phyloP scores from a whole-genome alignment of 2,888 invertebrate genomes.

The Andrena fulva region DNA sequence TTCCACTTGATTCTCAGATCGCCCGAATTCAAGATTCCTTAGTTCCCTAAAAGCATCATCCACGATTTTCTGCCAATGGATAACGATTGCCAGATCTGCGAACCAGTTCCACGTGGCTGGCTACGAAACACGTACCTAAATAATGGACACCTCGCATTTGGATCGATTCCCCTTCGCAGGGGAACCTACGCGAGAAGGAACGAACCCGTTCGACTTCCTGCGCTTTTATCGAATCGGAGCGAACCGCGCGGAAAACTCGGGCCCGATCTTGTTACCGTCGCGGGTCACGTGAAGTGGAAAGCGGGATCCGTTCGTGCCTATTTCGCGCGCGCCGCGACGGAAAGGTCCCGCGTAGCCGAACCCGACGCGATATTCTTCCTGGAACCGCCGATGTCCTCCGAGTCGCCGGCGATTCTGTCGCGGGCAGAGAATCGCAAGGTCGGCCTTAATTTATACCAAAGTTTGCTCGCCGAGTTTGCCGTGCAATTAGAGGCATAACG shows the following conservation, averaged over 20 bases:
- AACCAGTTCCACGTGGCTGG: slow-evolving; percentile 34
- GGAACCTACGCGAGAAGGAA: slow-evolving; percentile 15
- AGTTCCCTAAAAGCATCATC: background rate
- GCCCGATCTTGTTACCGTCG: slow-evolving; percentile 42
- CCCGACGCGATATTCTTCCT: slow-evolving; percentile 11
- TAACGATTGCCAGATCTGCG: slow-evolving; percentile 31
- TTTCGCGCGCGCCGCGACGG: background rate
- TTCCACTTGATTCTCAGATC: background rate
- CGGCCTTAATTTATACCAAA: too few species aligned
- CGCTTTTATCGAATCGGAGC: slow-evolving; percentile 49
- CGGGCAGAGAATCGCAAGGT: too few species aligned
- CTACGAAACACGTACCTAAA: slow-evolving; percentile 17
- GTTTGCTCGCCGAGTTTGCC: too few species aligned
- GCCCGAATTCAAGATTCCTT: background rate
- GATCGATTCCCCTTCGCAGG: slow-evolving; percentile 54
- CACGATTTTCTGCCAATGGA: slow-evolving; percentile 40
- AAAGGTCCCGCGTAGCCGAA: background rate
- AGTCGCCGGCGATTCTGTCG: too few species aligned
- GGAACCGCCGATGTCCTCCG: background rate
- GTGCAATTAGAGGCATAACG: too few species aligned
- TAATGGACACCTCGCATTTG: slow-evolving; percentile 20
- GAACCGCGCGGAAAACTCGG: slow-evolving; percentile 47
- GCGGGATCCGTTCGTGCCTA: slow-evolving; percentile 35
- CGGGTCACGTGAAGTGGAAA: slow-evolving; percentile 51
- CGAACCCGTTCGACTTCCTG: slow-evolving; percentile 22